phyloP scores from a whole-genome alignment of 2,888 invertebrate genomes.

The Gisinianus flammeolus region DNA sequence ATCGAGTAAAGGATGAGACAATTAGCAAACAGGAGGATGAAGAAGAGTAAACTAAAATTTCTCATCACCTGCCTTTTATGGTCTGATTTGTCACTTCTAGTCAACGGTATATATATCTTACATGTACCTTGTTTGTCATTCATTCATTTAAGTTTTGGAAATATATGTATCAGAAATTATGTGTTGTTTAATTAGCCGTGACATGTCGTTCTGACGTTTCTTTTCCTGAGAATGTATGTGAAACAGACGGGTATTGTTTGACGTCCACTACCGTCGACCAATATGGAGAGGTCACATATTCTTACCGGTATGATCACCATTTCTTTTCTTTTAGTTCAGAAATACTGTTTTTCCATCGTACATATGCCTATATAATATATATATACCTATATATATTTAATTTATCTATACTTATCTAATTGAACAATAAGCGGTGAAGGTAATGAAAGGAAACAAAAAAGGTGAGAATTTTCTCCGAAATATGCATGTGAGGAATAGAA shows the following conservation, averaged over 20 bases:
- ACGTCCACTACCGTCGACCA: slow-evolving; percentile 74
- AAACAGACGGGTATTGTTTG: slow-evolving; percentile 88
- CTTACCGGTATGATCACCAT: slow-evolving; percentile 72
- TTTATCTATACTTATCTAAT: not conserved
- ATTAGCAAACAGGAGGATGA: too few relatives aligned
- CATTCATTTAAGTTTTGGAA: not conserved
- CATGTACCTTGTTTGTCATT: not conserved
- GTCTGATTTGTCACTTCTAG: slow-evolving; percentile 21
- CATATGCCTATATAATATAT: too few relatives aligned
- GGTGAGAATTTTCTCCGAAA: not conserved
- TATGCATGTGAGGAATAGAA: too few relatives aligned
- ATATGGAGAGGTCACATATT: slow-evolving; percentile 68
- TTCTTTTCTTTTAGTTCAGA: not conserved
- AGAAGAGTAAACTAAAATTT: slow-evolving; percentile 13
- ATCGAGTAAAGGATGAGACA: too few relatives aligned
- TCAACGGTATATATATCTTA: slow-evolving; percentile 13
- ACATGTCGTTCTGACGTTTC: slow-evolving; percentile 86
- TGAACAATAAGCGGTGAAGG: not conserved
- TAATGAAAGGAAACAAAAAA: not conserved
- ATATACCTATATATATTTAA: too few relatives aligned
- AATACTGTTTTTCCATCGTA: not conserved
- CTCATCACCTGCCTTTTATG: slow-evolving; percentile 7
- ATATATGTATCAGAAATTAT: not conserved
- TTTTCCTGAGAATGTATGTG: slow-evolving; percentile 76
- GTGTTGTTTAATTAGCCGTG: slow-evolving; percentile 11